Conservation (phyloP, 2,113 vertebrate species). For the Puffinus mauretanicus region DNA sequence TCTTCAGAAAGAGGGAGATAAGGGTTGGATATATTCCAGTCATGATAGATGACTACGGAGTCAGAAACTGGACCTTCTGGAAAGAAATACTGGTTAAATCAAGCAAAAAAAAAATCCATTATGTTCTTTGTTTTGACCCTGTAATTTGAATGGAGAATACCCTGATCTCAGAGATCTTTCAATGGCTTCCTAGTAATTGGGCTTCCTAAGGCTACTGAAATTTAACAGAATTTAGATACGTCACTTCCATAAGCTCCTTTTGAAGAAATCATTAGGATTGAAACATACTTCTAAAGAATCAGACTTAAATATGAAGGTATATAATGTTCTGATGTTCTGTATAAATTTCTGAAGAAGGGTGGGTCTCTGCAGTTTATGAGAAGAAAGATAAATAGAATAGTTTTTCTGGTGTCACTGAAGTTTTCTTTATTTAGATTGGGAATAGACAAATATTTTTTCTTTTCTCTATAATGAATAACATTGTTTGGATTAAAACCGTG, state of each 20-base stretch:
- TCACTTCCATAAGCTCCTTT: not conserved
- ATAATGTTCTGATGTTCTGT: not conserved
- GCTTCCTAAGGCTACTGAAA: not conserved
- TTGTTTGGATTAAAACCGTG: not conserved
- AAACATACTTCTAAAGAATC: not conserved
- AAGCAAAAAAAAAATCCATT: not conserved
- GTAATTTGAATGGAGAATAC: not conserved
- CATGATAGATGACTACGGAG: not conserved
- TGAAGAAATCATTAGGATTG: not conserved
- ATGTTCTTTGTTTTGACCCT: not conserved
- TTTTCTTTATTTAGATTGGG: not conserved
- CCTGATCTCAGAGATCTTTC: not conserved
- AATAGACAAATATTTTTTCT: not conserved
- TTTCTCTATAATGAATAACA: not conserved
- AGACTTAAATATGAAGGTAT: not conserved
- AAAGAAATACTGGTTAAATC: not conserved
- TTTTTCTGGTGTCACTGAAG: not conserved
- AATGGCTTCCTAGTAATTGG: not conserved
- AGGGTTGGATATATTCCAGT: not conserved
- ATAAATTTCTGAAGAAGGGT: not conserved
- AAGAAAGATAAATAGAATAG: not conserved
- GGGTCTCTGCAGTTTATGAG: not conserved
- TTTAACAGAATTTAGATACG: not conserved
- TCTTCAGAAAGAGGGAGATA: not conserved
- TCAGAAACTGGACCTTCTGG: not conserved